Base-by-base conservation (phyloP, 2,888 invertebrate genomes). In the Gymnocheta viridis region DNA sequence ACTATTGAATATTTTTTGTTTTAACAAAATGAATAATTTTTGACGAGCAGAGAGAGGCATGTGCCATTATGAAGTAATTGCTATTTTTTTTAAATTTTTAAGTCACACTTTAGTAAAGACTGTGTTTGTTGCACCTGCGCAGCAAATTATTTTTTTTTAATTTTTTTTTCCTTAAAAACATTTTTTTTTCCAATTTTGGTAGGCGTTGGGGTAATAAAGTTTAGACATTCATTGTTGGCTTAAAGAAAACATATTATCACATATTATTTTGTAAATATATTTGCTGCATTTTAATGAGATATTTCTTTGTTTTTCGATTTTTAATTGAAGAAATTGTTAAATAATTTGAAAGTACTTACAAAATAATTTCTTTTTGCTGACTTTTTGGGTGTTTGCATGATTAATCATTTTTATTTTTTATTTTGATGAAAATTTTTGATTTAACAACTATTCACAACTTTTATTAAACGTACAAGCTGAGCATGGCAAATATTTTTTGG, bases 241-340 rank as follows among this genome's bases (percentile, higher is more conserved):
- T 78, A 64, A 66, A 78, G 72, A 29, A 76, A 85, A 86, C 32
- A 89, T 88, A 87, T 88, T 89, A 88, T 89, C 89, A 89, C 89
- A 89, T 89, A 88, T 88, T 85, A 87, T 82, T 87, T 87, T 62
- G 67, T 78, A 76, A 83, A 74, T 64, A 51, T 85, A 77, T 85
- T 85, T 82, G 70, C 73, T 87, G 89, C 87, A 89, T 89, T 89
- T 88, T 83, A 89, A 89, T 88, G 76, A 88, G 85, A 14, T 38
- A 6, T 78, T 76, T 64, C 51, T 67, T 62, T 22, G n/a, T 35
- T n/a, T 38, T 70, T 70, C 32, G 17, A 29, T 51, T 54, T 67
- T 69, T 14, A 35, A 35, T 24, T 51, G 41, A 69, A 54, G 54
- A 83, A 82, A 79, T 83, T 83, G 44, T 83, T 84, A 69, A 81